Evolutionary conservation across 2,797 vertebrate species (phyloP).

Genomic region (Brachymystax lenok): DNA sequence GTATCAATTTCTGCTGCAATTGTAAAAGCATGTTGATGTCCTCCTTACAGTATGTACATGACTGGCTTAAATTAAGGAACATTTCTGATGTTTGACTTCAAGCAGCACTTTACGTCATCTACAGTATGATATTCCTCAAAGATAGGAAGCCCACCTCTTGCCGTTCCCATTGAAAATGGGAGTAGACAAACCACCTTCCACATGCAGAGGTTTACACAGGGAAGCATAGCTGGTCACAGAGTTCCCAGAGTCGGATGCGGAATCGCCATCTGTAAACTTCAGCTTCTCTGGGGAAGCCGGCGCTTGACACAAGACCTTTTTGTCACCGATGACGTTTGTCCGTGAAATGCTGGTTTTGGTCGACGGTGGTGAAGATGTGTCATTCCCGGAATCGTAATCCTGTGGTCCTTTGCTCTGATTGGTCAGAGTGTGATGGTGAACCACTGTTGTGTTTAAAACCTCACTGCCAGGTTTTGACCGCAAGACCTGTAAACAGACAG

Average conservation of each 20-base stretch:
- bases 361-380: conserved; percentile 93
- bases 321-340: conserved; percentile 77
- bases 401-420: conserved; percentile 77
- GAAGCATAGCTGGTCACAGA: conserved; percentile 94
- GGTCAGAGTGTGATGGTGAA: conserved; percentile 69
- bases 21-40: neutral
- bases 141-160: conserved; percentile 67
- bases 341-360: conserved; percentile 84
- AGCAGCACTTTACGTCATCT: neutral
- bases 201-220: conserved; percentile 78
- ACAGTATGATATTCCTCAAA: conserved; percentile 22
- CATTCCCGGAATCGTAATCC: conserved; percentile 97
- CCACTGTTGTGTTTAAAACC: conserved; percentile 79
- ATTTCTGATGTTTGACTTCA: neutral
- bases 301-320: conserved; percentile 59
- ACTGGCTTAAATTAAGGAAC: conserved; percentile 10
- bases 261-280: conserved; percentile 81
- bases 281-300: conserved; percentile 77
- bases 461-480: conserved; percentile 83
- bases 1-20: neutral
- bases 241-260: conserved; percentile 94
- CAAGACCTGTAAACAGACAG: conserved; percentile 93
- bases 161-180: conserved; percentile 54
- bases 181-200: conserved; percentile 74
- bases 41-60: conserved; percentile 11